Conservation (phyloP, 2,888 invertebrate genomes). For the Pachydiplax longipennis region DNA sequence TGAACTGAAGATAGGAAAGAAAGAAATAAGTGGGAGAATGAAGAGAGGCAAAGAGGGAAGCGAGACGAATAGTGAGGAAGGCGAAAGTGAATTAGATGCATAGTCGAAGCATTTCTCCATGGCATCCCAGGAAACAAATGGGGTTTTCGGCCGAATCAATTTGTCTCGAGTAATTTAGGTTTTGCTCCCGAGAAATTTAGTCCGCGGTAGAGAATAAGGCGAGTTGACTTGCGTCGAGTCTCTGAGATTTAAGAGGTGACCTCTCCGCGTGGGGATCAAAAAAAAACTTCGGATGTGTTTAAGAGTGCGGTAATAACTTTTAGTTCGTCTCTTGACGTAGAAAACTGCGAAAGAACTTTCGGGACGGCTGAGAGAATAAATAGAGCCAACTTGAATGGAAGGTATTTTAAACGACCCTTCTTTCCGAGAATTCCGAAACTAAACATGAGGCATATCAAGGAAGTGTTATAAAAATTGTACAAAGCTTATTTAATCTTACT, state of each 20-base stretch:
- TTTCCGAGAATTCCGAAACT: background rate
- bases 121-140: constrained; percentile 4
- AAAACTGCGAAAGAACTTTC: background rate
- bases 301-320: background rate
- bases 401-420: background rate
- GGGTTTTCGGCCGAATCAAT: background rate
- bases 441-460: background rate
- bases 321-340: background rate
- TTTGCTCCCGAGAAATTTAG: background rate
- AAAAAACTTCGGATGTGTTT: background rate
- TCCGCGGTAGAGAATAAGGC: background rate
- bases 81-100: constrained; percentile 28
- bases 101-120: background rate
- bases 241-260: background rate
- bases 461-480: too few species aligned
- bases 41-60: background rate
- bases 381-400: background rate
- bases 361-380: background rate
- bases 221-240: background rate
- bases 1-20: background rate
- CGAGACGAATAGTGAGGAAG: background rate
- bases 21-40: background rate
- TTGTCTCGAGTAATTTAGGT: background rate
- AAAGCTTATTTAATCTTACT: too few species aligned
- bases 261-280: background rate